Conservation (phyloP, 2,888 invertebrate species). For the Pseudococcus longispinus region DNA sequence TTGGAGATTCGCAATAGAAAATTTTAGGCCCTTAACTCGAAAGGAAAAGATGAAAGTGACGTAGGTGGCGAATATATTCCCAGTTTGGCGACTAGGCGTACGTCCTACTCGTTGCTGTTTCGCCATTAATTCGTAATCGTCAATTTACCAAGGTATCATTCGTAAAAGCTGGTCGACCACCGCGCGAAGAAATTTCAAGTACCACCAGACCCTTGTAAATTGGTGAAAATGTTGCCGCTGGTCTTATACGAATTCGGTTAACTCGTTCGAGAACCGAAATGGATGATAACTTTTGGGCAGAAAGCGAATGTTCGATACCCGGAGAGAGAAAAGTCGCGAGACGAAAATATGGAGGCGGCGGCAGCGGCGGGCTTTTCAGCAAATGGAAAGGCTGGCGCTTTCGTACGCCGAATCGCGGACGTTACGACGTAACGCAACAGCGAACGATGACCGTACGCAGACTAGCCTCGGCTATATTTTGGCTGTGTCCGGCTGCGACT, state of each 20-base stretch:
- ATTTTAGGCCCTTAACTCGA: too few species aligned
- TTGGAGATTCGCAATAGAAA: too few species aligned
- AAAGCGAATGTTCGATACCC: constrained; percentile 34
- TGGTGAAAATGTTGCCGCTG: not conserved
- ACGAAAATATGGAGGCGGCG: not conserved
- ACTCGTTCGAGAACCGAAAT: not conserved
- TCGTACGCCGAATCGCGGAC: constrained; percentile 43
- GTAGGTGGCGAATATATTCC: too few species aligned
- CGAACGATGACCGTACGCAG: not conserved
- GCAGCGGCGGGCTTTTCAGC: not conserved
- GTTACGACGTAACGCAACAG: constrained; percentile 16
- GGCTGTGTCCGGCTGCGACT: not conserved
- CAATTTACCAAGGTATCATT: too few species aligned
- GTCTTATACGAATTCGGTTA: constrained; percentile 21
- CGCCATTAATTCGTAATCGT: too few species aligned
- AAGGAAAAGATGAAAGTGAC: too few species aligned
- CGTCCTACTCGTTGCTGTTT: too few species aligned
- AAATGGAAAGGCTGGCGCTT: constrained; percentile 6
- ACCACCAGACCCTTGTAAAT: too few species aligned
- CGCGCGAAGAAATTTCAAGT: too few species aligned
- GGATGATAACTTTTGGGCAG: constrained; percentile 31
- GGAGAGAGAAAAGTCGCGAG: not conserved
- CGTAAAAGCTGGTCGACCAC: too few species aligned
- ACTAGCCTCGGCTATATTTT: constrained; percentile 16
- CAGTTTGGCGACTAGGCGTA: too few species aligned